Evolutionary conservation across 2,113 vertebrate species (phyloP), one percentile per base, ranked within the genome.

Genomic region (Petrocephalus microphthalmus): DNA sequence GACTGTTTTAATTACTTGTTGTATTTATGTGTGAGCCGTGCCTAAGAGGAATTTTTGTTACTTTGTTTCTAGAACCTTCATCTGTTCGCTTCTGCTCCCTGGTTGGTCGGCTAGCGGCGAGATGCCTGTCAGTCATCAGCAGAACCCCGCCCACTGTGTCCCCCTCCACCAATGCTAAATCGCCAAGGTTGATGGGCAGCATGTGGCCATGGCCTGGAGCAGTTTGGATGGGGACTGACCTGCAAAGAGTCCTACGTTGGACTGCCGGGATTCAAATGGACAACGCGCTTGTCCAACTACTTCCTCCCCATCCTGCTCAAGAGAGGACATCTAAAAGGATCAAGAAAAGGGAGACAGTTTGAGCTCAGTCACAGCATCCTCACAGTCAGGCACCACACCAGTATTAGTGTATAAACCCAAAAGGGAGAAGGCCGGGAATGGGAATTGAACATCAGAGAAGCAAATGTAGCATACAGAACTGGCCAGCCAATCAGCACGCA

Each of bases 231-330:
- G n/a, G 22, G 1, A 91, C 94, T 93, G 92, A 98, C 98, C 97
- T 87, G 97, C 96, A n/a, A 98, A 98, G 49, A 98, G 91, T 51
- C 97, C 97, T 0, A 98, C 96, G 5, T 96, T 96, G 93, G 97
- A 97, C 91, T 99, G 98, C 87, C 95, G 96, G 1, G 97, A 96
- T 56, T 99, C 98, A 1, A 98, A 99, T 82, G 98, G 98, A 87
- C 98, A 98, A 0, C 97, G 96, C 0, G 97, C 98, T 89, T 98
- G 97, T 29, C 98, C 97, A 2, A 96, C 95, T 91, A 98, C 91
- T 89, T 99, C 98, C 86, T 97, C 97, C 0, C 97, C 97, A 19
- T 96, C 96, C 94, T 97, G 97, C 85, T 95, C 95, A 93, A 98
- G 95, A 2, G 94, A 95, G 13, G 94, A 93, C 94, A 96, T 96